phyloP scores from a whole-genome alignment of 2,113 vertebrate species.

The Brachionichthys hirsutus region DNA sequence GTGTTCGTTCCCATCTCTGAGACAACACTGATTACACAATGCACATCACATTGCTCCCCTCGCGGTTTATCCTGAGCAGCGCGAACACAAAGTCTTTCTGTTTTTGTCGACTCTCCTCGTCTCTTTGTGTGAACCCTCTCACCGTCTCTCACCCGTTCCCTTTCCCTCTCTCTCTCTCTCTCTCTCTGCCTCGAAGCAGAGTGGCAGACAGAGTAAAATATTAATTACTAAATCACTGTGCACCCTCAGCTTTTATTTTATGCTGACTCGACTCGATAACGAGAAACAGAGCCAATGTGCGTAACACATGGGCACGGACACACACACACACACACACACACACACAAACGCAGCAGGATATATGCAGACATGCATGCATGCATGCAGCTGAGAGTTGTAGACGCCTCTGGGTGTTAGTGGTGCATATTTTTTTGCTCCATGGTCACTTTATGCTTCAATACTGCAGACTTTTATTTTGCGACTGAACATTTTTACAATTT shows the following conservation, averaged over 20 bases:
- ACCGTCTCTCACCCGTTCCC: constrained; percentile 34
- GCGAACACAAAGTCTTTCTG: constrained; percentile 22
- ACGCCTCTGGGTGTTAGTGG: not conserved
- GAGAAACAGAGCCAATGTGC: constrained; percentile 57
- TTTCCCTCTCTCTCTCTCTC: constrained; percentile 10
- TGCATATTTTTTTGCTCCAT: constrained; percentile 1
- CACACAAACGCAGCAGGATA: constrained; percentile 1
- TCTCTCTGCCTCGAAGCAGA: constrained; percentile 61
- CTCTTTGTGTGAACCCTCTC: constrained; percentile 35
- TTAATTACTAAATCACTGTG: constrained; percentile 78
- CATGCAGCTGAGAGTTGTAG: not conserved
- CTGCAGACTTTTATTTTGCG: not conserved
- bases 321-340: constrained; percentile 9
- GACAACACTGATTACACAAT: constrained; percentile 55
- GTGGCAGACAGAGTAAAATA: constrained; percentile 74
- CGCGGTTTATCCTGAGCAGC: constrained; percentile 25
- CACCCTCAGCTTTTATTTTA: constrained; percentile 71
- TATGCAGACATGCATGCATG: constrained; percentile 28
- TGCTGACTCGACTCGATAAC: constrained; percentile 71
- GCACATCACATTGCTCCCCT: constrained; percentile 38
- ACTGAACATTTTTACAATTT: not conserved
- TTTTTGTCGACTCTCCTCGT: constrained; percentile 26
- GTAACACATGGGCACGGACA: not conserved
- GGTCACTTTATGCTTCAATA: not conserved
- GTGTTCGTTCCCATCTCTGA: constrained; percentile 45